Evolutionary conservation across 1,140 invertebrate species (phyloP).

Genomic region (Zaprionus africanus): DNA sequence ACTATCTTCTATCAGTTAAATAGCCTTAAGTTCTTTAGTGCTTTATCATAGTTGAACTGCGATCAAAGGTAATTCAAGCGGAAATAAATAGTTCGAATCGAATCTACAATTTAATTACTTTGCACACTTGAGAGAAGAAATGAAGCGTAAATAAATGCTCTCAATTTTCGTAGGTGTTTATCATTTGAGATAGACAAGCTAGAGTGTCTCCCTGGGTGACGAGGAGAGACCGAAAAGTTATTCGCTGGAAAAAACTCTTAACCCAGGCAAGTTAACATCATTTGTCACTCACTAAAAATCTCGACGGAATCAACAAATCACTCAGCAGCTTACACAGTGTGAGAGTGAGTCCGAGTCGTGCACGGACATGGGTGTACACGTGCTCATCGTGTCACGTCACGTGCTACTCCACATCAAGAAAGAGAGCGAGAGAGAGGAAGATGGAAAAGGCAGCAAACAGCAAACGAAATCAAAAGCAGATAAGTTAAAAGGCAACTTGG

Average conservation of each 20-base stretch:
- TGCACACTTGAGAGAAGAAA: not conserved
- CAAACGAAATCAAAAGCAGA: constrained; percentile 65
- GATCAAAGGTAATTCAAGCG: not conserved
- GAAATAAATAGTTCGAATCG: not conserved
- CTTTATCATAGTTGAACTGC: not conserved
- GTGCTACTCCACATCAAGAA: not conserved
- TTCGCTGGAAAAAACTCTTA: constrained; percentile 17
- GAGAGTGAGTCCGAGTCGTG: not conserved
- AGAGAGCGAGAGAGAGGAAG: not conserved
- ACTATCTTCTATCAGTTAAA: not conserved
- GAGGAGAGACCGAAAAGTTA: constrained; percentile 4
- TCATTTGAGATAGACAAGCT: constrained; percentile 10
- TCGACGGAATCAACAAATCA: constrained; percentile 50
- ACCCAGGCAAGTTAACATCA: constrained; percentile 43
- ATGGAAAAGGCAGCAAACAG: constrained; percentile 7
- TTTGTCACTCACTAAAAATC: constrained; percentile 51
- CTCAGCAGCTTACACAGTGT: constrained; percentile 22
- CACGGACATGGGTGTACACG: constrained; percentile 41
- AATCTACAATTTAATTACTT: not conserved
- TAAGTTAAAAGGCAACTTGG: constrained; percentile 55
- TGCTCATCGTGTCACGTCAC: constrained; percentile 44
- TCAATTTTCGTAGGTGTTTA: constrained; percentile 5
- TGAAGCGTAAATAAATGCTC: constrained; percentile 1
- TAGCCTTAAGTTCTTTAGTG: not conserved
- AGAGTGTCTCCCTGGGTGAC: not conserved